phyloP scores from a whole-genome alignment of 2,113 vertebrate species.

The Mus musculus region GRCm39 chr3:122170501-122171000 shows the following conservation, averaged over 20 bases:
- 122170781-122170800: constrained; percentile 80
- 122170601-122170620: neutral
- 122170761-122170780: constrained; percentile 83
- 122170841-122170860: constrained; percentile 11
- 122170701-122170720: constrained; percentile 80
- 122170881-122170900: accelerated
- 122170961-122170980: neutral
- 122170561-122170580: neutral
- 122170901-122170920: neutral
- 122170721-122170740: constrained; percentile 81
- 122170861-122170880: neutral
- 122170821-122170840: constrained; percentile 62
- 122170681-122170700: constrained; percentile 63
- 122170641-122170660: constrained; percentile 47
- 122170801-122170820: constrained; percentile 63
- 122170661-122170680: neutral
- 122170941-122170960: neutral
- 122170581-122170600: neutral
- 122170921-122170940: too few species aligned
- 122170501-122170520: neutral
- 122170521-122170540: neutral
- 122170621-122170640: neutral
- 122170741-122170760: constrained; percentile 82
- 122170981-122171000: neutral
- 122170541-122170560: neutral